phyloP scores from a whole-genome alignment of 2,797 vertebrate species.

The Allobates femoralis region DNA sequence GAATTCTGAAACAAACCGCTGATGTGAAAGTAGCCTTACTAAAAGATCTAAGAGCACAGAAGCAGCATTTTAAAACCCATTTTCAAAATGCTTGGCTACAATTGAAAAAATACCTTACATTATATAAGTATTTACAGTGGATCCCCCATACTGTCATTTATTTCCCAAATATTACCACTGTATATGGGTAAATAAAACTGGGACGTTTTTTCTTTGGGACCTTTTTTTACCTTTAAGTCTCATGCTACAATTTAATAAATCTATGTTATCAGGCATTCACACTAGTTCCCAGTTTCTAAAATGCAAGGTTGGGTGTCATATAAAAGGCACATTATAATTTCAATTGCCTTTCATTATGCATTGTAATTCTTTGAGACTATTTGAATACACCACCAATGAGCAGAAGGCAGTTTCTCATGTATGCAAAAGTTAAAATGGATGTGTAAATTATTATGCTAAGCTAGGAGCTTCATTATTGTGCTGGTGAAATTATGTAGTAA shows the following conservation, averaged over 20 bases:
- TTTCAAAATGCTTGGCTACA: no score
- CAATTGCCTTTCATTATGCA: slow-evolving; percentile 28
- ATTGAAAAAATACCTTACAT: no score
- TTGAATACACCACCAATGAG: slow-evolving; percentile 21
- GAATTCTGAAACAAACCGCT: no score
- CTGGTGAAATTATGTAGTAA: slow-evolving; percentile 51
- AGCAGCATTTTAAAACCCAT: no score
- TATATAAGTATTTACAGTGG: no score
- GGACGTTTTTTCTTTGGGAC: no score
- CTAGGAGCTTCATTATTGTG: slow-evolving; percentile 51
- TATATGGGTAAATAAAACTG: no score
- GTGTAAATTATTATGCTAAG: slow-evolving; percentile 54
- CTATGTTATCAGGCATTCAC: slow-evolving; percentile 7
- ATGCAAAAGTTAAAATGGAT: slow-evolving; percentile 45
- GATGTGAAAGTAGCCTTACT: no score
- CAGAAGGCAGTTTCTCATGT: slow-evolving; percentile 30
- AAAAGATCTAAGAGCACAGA: no score
- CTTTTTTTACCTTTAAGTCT: not conserved
- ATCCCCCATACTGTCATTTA: not conserved
- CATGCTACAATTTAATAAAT: not conserved
- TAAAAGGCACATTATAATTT: slow-evolving; percentile 21
- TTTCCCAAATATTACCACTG: not conserved
- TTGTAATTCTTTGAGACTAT: slow-evolving; percentile 15
- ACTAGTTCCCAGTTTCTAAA: slow-evolving; percentile 11
- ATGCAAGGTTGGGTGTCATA: not conserved